Evolutionary conservation across 2,888 invertebrate genomes (phyloP).

Genomic region (Acleris literana): DNA sequence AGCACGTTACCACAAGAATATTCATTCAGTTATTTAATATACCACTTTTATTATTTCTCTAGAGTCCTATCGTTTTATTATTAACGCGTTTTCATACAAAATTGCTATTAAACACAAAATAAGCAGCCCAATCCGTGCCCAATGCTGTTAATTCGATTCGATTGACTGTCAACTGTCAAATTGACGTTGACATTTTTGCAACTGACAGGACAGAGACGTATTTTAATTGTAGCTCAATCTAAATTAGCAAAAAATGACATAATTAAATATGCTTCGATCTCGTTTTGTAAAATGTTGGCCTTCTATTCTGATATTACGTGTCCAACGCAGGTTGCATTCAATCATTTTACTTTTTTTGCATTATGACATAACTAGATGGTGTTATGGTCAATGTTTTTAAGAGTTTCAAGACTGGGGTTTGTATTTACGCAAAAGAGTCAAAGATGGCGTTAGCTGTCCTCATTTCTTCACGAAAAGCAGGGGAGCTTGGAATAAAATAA

Average conservation of each 20-base stretch:
- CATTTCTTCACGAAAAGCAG: no score
- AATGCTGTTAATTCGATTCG: background rate
- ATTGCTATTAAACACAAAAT: background rate
- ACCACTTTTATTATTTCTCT: background rate
- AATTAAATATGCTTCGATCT: background rate
- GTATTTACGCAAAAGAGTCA: no score
- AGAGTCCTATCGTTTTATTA: background rate
- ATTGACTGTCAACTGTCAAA: constrained; percentile 20
- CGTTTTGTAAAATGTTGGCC: background rate
- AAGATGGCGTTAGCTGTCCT: no score
- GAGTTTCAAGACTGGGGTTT: no score
- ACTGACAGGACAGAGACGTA: constrained; percentile 17
- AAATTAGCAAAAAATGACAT: background rate
- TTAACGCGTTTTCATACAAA: constrained; percentile 8
- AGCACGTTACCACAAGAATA: background rate
- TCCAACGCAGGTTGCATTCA: background rate
- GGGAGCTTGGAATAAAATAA: no score
- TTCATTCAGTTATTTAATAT: background rate
- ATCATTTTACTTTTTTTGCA: background rate
- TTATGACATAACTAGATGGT: constrained; percentile 18
- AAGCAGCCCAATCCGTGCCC: background rate
- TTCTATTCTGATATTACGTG: background rate
- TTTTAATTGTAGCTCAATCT: constrained; percentile 1
- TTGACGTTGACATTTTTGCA: constrained; percentile 18
- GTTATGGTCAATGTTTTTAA: constrained; percentile 2